Evolutionary conservation across 2,113 vertebrate genomes (phyloP).

Genomic region (Bostrychus sinensis): DNA sequence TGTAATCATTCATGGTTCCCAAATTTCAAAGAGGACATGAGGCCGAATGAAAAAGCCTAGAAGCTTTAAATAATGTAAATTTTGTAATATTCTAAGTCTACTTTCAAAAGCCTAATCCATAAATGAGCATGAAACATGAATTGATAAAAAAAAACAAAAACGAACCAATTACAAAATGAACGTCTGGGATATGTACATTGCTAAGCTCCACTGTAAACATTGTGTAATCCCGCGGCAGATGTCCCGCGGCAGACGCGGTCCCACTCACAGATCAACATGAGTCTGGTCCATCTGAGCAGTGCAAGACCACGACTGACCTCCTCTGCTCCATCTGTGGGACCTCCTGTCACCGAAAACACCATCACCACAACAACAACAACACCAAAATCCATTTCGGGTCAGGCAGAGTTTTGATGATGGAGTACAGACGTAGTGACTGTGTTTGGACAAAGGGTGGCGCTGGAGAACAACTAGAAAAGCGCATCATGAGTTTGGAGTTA

Average conservation of each 20-base stretch:
- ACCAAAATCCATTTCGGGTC: too few species aligned
- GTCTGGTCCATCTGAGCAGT: not conserved
- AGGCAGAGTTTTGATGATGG: too few species aligned
- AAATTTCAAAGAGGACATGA: not conserved
- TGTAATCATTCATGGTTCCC: too few species aligned
- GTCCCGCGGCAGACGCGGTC: not conserved
- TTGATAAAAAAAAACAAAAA: too few species aligned
- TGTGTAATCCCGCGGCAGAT: not conserved
- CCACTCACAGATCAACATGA: not conserved
- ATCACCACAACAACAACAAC: not conserved
- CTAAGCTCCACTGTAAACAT: slow-evolving; percentile 1
- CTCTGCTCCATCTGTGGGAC: slow-evolving; percentile 5
- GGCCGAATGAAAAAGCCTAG: not conserved
- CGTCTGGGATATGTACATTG: not conserved
- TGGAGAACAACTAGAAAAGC: too few species aligned
- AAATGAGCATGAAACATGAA: slow-evolving; percentile 2
- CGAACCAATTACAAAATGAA: not conserved
- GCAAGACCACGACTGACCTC: not conserved
- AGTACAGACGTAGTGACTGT: too few species aligned
- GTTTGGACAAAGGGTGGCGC: too few species aligned
- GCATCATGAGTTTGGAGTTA: too few species aligned
- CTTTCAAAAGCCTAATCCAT: not conserved
- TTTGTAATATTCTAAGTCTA: too few species aligned
- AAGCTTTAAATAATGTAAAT: not conserved
- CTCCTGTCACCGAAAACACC: not conserved